These are phyloP conservation scores for Alligator sinensis DNA, from an alignment of 2,113 vertebrate genomes.

Conservation along the genomic window DNA sequence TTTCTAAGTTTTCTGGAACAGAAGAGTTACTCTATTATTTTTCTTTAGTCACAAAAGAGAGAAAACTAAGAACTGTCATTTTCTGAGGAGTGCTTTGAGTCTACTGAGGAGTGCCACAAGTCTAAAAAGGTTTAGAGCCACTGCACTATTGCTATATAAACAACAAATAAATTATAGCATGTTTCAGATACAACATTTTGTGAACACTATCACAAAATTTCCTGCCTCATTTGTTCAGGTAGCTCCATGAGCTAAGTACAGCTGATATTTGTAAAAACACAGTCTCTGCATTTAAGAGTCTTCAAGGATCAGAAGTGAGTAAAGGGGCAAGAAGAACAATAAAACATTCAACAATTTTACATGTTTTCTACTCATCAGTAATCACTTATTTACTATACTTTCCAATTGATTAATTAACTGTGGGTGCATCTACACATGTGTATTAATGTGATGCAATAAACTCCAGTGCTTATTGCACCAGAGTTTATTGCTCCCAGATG, in stretches of 20 bases:
- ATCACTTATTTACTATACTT: background rate
- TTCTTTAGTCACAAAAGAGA: too few relatives aligned
- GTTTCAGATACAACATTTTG: background rate
- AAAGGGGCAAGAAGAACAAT: background rate
- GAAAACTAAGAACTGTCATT: too few relatives aligned
- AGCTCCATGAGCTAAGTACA: background rate
- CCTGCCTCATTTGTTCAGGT: background rate
- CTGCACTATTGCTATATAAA: background rate
- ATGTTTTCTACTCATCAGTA: background rate
- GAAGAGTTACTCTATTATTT: too few relatives aligned
- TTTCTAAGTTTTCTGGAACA: too few relatives aligned
- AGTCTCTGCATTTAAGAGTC: background rate
- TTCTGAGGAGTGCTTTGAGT: too few relatives aligned
- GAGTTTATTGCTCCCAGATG: too few relatives aligned
- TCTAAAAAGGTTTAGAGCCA: too few relatives aligned
- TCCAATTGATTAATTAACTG: background rate
- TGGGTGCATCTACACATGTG: too few relatives aligned
- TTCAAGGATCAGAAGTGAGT: background rate
- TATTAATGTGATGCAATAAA: too few relatives aligned
- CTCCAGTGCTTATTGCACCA: too few relatives aligned
- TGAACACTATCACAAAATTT: background rate
- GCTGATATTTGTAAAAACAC: background rate
- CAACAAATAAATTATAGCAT: background rate
- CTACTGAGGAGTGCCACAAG: too few relatives aligned
- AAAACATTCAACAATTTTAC: background rate